Percentiles rank a stretch among this genome's conserved stretches.
Evolutionary conservation across 2,797 vertebrate genomes (phyloP).

Genomic region (Paratrypauchen microcephalus): DNA sequence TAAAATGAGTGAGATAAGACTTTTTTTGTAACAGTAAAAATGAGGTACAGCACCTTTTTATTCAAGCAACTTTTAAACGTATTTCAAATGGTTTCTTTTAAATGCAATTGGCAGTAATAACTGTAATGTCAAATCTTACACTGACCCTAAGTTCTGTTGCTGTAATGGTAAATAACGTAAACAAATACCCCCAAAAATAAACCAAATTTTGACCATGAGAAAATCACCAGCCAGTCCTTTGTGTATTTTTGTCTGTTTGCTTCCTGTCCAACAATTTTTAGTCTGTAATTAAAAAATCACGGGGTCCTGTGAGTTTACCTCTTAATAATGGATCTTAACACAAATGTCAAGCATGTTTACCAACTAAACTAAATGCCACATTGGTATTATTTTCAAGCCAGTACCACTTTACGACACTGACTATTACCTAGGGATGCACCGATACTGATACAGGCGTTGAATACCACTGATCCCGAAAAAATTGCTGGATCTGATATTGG

Average conservation of each 20-base stretch:
- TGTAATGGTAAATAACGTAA: not conserved
- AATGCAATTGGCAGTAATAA: not conserved
- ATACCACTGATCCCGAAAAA: too few species aligned
- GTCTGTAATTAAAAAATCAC: not conserved
- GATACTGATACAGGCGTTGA: too few species aligned
- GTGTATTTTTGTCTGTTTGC: not conserved
- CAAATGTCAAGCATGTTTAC: slow-evolving; percentile 1
- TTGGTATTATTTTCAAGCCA: not conserved
- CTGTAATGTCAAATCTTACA: not conserved
- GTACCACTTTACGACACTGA: not conserved
- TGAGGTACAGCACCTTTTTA: too few species aligned
- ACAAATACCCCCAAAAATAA: not conserved
- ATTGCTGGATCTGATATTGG: too few species aligned
- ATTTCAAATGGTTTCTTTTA: too few species aligned
- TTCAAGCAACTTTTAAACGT: too few species aligned
- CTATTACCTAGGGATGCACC: not conserved
- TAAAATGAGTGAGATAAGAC: too few species aligned
- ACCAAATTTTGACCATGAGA: not conserved
- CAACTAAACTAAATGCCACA: not conserved
- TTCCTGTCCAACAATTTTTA: not conserved
- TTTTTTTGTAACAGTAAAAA: too few species aligned
- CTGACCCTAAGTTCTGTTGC: not conserved
- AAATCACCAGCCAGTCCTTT: too few species aligned
- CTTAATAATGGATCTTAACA: not conserved
- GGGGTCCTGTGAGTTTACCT: not conserved